Percentiles rank a stretch among this genome's conserved stretches.
Conservation (phyloP, 2,888 invertebrate genomes). For the Ichneumoninae sp. region DNA sequence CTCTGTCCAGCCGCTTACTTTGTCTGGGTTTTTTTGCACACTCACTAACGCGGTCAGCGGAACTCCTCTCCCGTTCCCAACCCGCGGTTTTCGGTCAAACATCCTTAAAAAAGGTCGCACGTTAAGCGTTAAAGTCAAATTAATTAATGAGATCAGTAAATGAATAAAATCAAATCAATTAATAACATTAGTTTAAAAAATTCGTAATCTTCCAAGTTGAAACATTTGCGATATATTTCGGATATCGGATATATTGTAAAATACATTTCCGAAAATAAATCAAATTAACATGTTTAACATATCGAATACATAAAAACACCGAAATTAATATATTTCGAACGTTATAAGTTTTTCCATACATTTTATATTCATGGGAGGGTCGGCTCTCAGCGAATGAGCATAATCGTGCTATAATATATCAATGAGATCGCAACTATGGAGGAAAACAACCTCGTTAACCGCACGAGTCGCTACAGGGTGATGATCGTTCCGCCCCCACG, state of each 20-base stretch:
- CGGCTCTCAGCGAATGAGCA: background rate
- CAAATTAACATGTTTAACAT: background rate
- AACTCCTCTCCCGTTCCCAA: no score
- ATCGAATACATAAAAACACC: background rate
- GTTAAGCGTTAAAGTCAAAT: no score
- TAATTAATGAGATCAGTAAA: no score
- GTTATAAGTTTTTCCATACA: background rate
- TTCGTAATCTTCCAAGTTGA: background rate
- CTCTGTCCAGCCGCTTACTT: no score
- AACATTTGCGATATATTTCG: no score
- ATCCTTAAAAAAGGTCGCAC: no score
- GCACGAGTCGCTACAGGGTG: background rate
- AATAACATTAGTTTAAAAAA: no score
- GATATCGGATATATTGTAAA: background rate
- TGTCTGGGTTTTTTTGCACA: no score
- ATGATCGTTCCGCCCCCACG: background rate
- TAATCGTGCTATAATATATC: constrained; percentile 1
- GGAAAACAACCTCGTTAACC: constrained; percentile 22
- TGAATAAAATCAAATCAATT: no score
- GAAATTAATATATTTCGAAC: background rate
- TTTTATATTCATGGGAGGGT: background rate
- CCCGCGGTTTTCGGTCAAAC: no score
- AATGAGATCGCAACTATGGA: background rate
- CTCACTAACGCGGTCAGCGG: no score
- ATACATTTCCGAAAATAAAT: background rate